phyloP scores from a whole-genome alignment of 2,113 vertebrate species.

The Diadophis punctatus region DNA sequence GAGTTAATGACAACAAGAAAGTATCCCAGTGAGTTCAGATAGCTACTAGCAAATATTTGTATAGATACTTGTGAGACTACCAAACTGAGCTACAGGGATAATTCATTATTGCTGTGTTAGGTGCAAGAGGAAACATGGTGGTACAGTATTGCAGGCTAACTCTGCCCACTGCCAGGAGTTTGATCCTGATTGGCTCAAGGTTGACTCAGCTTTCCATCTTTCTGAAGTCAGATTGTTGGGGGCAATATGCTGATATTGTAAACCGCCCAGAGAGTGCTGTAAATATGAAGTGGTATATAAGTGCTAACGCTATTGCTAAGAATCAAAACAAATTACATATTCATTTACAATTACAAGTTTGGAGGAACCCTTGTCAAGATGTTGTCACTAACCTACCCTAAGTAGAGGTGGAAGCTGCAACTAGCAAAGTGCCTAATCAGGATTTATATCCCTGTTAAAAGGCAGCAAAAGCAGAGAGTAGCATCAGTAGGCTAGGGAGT shows the following conservation, averaged over 20 bases:
- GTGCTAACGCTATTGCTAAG: too few relatives aligned
- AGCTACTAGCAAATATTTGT: neutral
- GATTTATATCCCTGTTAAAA: neutral
- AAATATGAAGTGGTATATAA: too few relatives aligned
- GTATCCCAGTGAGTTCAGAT: neutral
- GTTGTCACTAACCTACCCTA: neutral
- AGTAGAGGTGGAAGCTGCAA: neutral
- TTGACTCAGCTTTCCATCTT: too few relatives aligned
- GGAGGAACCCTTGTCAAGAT: neutral
- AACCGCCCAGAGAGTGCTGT: too few relatives aligned
- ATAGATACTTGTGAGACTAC: neutral
- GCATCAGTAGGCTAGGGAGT: neutral
- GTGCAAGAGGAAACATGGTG: too few relatives aligned
- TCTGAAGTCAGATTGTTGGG: too few relatives aligned
- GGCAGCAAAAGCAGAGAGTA: neutral
- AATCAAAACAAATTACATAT: neutral
- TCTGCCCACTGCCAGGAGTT: too few relatives aligned
- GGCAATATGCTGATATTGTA: too few relatives aligned
- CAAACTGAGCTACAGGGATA: too few relatives aligned
- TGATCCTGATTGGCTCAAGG: too few relatives aligned
- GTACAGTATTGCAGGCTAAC: too few relatives aligned
- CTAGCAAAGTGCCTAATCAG: neutral
- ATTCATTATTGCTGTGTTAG: neutral
- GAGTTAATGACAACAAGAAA: neutral
- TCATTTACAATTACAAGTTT: neutral